Percentiles rank a stretch among this genome's conserved stretches.
Evolutionary conservation across 1,140 invertebrate genomes (phyloP).

Genomic region (Schlechtendalia chinensis): DNA sequence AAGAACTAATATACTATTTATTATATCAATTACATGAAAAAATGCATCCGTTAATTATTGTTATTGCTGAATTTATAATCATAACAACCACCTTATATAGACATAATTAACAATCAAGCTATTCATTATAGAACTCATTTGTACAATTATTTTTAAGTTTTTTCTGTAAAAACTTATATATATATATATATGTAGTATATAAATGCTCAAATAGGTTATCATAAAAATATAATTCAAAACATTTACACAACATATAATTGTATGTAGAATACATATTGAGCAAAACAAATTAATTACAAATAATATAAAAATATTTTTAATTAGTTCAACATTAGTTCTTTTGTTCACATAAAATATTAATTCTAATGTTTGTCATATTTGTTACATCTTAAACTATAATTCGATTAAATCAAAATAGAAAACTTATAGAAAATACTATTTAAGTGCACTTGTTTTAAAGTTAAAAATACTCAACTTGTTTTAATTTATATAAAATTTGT

Average conservation of each 20-base stretch:
- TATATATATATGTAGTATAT: not conserved
- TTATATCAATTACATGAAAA: no score
- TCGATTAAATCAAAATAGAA: conserved; percentile 36
- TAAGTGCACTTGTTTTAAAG: conserved; percentile 43
- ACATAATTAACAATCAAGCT: no score
- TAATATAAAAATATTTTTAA: conserved; percentile 24
- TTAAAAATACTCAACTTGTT: conserved; percentile 37
- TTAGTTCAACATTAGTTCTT: conserved; percentile 21
- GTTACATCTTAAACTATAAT: conserved; percentile 27
- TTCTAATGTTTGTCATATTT: conserved; percentile 12
- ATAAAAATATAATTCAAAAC: not conserved
- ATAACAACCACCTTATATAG: no score
- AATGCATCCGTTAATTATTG: no score
- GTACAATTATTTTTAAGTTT: no score
- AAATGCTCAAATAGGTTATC: not conserved
- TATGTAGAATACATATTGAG: not conserved
- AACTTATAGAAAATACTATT: conserved; percentile 22
- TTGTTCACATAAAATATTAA: conserved; percentile 29
- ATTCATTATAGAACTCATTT: no score
- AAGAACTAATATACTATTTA: no score
- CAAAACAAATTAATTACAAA: conserved; percentile 20
- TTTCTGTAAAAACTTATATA: no score
- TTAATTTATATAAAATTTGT: conserved; percentile 27
- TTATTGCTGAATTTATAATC: no score
- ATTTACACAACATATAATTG: not conserved